A percentile compares a stretch with the other conserved stretches of the same genome.
Evolutionary conservation across 2,797 vertebrate species (phyloP).

Genomic region (Sebastes miniatus): DNA sequence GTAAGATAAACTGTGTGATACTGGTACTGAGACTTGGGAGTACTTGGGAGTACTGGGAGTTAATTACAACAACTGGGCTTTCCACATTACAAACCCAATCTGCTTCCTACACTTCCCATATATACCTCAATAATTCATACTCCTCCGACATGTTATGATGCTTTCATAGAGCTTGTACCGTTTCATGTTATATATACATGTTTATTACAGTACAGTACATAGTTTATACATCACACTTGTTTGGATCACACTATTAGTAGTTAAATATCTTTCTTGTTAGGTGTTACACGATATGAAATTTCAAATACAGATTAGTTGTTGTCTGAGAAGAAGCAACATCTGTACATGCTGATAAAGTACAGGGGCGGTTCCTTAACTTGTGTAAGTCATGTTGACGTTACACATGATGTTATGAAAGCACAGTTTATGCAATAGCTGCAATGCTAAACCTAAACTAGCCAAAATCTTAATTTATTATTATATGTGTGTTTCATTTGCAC

Average conservation of each 20-base stretch:
- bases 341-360: slow-evolving; percentile 37
- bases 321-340: slow-evolving; percentile 14
- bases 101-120: background rate
- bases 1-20: slow-evolving; percentile 61
- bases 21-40: background rate
- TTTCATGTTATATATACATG: background rate
- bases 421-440: background rate
- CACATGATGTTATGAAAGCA: background rate
- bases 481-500: background rate
- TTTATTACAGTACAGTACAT: background rate
- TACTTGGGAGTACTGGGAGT: background rate
- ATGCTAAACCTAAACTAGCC: background rate
- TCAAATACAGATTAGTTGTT: background rate
- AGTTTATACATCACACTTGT: background rate
- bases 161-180: background rate
- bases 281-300: background rate
- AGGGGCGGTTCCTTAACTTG: slow-evolving; percentile 20
- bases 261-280: background rate
- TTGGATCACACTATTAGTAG: background rate
- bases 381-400: slow-evolving; percentile 6
- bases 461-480: background rate
- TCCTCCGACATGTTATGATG: background rate
- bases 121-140: background rate
- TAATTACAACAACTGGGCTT: slow-evolving; percentile 1
- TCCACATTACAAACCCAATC: background rate